Percentiles rank a stretch among this genome's conserved stretches.
These are phyloP conservation scores for Drepanosiphum platanoidis DNA, from an alignment of 2,888 invertebrate species.

Conservation along the genomic window DNA sequence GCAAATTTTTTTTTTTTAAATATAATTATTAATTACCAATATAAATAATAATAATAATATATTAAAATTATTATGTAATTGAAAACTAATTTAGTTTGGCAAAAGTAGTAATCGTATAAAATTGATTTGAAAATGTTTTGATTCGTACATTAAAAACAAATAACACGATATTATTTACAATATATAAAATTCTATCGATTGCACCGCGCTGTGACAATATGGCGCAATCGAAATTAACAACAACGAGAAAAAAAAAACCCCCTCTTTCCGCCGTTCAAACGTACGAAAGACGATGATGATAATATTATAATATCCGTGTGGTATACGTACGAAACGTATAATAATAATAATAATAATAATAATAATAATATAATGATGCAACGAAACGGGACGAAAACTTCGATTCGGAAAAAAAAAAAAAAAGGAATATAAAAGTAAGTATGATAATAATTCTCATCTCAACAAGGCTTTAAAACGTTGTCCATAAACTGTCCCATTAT, in stretches of 20 bases:
- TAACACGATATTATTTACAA: background rate
- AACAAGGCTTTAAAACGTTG: conserved; percentile 67
- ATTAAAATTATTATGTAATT: background rate
- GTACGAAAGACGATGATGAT: too few species aligned
- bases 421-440: background rate
- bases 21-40: too few species aligned
- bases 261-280: too few species aligned
- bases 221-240: background rate
- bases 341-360: too few species aligned
- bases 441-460: background rate
- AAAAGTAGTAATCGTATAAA: conserved; percentile 18
- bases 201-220: background rate
- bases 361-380: background rate
- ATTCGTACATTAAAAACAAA: conserved; percentile 23
- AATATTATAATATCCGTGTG: too few species aligned
- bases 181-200: background rate
- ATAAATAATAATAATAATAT: background rate
- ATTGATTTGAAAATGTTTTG: conserved; percentile 33
- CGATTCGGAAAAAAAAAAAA: background rate
- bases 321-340: background rate
- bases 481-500: conserved; percentile 69
- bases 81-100: conserved; percentile 15
- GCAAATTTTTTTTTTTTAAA: too few species aligned
- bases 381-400: background rate
- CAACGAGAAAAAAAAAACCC: background rate